phyloP scores from a whole-genome alignment of 2,797 vertebrate genomes.

The Gadopsis bispinosus region DNA sequence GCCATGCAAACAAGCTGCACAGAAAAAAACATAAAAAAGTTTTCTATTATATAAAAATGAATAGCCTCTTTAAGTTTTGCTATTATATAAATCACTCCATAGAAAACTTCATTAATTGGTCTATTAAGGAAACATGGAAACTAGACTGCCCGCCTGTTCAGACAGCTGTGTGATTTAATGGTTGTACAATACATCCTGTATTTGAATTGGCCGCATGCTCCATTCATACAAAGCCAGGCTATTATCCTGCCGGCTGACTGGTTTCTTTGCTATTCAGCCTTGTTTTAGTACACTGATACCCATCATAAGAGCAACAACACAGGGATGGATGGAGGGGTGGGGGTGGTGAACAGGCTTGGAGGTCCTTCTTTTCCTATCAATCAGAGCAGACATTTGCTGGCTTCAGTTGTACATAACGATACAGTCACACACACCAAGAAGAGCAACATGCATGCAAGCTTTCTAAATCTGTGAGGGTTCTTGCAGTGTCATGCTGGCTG shows the following conservation, averaged over 20 bases:
- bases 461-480: not conserved
- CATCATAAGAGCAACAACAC: constrained; percentile 81
- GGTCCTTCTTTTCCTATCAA: constrained; percentile 65
- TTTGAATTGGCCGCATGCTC: constrained; percentile 80
- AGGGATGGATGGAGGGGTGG: constrained; percentile 50
- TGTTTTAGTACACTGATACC: constrained; percentile 82
- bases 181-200: constrained; percentile 74
- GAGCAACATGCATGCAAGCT: constrained; percentile 28
- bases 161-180: constrained; percentile 75
- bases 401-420: constrained; percentile 40
- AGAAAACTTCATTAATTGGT: constrained; percentile 72
- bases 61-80: constrained; percentile 57
- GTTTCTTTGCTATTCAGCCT: constrained; percentile 74
- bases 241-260: constrained; percentile 76
- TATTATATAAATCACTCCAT: constrained; percentile 68
- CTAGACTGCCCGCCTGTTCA: constrained; percentile 65
- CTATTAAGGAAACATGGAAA: constrained; percentile 68
- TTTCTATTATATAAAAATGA: constrained; percentile 48
- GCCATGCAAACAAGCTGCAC: constrained; percentile 22
- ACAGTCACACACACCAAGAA: constrained; percentile 28
- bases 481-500: constrained; percentile 5
- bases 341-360: constrained; percentile 37
- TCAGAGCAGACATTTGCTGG: constrained; percentile 60
- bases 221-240: constrained; percentile 76
- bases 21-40: not conserved